Conservation (phyloP, 64 coral and sea anemone species). For the Stichodactyla helianthus region DNA sequence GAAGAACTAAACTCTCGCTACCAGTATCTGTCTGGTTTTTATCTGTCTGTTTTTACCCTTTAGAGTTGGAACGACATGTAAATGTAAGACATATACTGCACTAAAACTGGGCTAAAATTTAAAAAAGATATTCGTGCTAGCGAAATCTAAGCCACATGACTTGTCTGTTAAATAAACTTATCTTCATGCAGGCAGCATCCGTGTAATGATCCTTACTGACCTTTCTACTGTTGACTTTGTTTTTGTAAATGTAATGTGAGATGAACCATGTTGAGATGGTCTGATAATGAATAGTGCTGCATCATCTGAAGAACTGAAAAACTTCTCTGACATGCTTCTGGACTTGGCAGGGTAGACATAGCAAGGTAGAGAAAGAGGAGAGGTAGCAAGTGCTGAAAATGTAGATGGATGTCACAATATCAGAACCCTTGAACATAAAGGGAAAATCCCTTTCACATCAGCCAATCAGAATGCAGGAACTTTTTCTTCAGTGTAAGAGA, state of each 20-base stretch:
- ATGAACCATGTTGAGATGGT: background rate
- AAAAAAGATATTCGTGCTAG: too few species aligned
- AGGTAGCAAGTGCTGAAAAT: conserved; percentile 27
- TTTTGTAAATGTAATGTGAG: background rate
- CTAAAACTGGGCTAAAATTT: too few species aligned
- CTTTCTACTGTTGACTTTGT: background rate
- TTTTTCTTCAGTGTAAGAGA: background rate
- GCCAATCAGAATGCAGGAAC: background rate
- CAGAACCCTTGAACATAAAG: background rate
- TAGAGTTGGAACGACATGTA: too few species aligned
- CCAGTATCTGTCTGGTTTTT: too few species aligned
- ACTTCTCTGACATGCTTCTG: background rate
- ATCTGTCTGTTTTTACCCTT: too few species aligned
- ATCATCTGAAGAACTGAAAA: background rate
- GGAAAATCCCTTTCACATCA: background rate
- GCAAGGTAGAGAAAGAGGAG: conserved; percentile 10
- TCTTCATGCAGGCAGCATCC: background rate
- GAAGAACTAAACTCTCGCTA: too few species aligned
- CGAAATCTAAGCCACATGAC: too few species aligned
- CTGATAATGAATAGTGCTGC: conserved; percentile 18
- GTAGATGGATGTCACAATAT: background rate
- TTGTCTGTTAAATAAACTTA: background rate
- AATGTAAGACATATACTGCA: too few species aligned
- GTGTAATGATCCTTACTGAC: background rate
- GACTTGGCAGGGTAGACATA: conserved; percentile 25